A percentile compares a stretch with the other conserved stretches of the same genome.
These are phyloP conservation scores for Lepetodrilus schrolli DNA, from an alignment of 2,888 invertebrate species.

Conservation along the genomic window DNA sequence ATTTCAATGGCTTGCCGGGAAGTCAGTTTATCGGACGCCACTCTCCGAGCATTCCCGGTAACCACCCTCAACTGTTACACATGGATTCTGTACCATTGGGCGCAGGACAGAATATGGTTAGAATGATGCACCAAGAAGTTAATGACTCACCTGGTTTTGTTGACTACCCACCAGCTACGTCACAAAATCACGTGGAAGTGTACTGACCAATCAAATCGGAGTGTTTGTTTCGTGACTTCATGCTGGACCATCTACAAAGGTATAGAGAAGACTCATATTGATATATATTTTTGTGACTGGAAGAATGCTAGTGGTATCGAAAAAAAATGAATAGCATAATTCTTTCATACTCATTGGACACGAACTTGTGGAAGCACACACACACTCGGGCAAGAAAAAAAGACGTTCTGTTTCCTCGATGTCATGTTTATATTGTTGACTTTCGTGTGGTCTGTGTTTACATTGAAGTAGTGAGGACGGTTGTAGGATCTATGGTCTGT, in stretches of 20 bases:
- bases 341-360: too few species aligned
- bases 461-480: not conserved
- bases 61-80: constrained; percentile 62
- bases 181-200: constrained; percentile 71
- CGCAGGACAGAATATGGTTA: constrained; percentile 49
- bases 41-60: constrained; percentile 61
- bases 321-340: too few species aligned
- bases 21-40: constrained; percentile 62
- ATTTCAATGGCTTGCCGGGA: constrained; percentile 43
- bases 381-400: not conserved
- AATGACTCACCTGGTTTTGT: constrained; percentile 61
- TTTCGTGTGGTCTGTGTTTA: not conserved
- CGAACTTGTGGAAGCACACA: too few species aligned
- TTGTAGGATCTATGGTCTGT: not conserved
- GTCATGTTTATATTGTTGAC: not conserved
- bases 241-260: constrained; percentile 2
- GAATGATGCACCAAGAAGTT: constrained; percentile 62
- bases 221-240: not conserved
- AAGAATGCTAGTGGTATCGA: not conserved
- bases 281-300: constrained; percentile 11
- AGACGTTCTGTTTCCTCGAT: not conserved
- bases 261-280: constrained; percentile 19
- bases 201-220: constrained; percentile 61
- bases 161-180: constrained; percentile 65
- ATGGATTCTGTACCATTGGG: constrained; percentile 61